Base-by-base conservation (phyloP, 2,113 vertebrate species). In the Seriola aureovittata region DNA sequence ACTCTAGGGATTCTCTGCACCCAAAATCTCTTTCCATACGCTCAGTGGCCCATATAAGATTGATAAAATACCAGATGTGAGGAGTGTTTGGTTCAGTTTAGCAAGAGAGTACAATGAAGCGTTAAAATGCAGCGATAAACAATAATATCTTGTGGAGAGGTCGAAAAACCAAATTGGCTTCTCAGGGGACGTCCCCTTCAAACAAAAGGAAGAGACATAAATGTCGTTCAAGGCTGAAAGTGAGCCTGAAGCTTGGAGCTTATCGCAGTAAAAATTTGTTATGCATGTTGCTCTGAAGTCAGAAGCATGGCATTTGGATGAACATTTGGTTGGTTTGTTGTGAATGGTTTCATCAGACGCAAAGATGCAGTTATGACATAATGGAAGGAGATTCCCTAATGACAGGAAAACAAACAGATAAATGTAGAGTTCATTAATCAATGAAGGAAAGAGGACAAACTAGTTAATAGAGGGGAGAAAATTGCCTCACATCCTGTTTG, bases 1-100 rank as follows among this genome's bases (percentile, higher is more conserved):
- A 68, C 90, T 88, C 90, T 6, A 8, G 93, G 82, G 92, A 90
- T 70, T 74, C 44, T 75, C 65, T 71, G 67, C 76, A 82, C 80
- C 86, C 75, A 67, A 63, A 86, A 64, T 73, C 62, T 81, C 38
- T 78, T 87, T 84, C 69, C 58, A 76, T 57, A 19, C 21, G n/a
- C 52, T 74, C 58, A 42, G 21, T 88, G 82, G 74, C 89, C 87
- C 67, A 82, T n/a, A 83, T 92, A n/a, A 44, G 40, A 58, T 72
- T 67, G 12, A 32, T 34, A 70, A 36, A 82, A 75, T 0, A 54
- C 10, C 57, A 66, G 2, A 19, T 40, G 44, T 36, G 58, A 5
- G 8, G n/a, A 48, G 54, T 9, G 1, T 48, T 46, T 25, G 12
- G 32, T 59, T 81, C 17, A 25, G 25, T 38, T 74, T 16, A 62